These are phyloP conservation scores for Megalops atlanticus DNA, from an alignment of 2,113 vertebrate genomes.

Conservation along the genomic window DNA sequence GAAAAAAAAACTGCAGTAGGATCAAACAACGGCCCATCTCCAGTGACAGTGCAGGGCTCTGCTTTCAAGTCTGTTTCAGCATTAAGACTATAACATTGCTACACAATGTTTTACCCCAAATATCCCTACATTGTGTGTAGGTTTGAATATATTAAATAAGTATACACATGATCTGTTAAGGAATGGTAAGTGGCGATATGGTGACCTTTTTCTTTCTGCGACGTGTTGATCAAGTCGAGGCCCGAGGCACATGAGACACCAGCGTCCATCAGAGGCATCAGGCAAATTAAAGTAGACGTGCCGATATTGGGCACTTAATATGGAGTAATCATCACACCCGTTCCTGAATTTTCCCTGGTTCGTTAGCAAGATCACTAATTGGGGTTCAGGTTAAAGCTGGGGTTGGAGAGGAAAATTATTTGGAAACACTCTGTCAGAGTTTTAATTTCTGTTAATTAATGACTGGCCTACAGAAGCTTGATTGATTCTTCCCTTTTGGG, in stretches of 20 bases:
- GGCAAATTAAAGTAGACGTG: neutral
- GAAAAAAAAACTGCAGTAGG: neutral
- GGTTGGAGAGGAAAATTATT: neutral
- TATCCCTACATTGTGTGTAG: neutral
- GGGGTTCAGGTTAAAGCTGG: neutral
- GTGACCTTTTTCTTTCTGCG: neutral
- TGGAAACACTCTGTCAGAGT: conserved; percentile 12
- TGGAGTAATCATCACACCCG: neutral
- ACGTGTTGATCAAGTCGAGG: neutral
- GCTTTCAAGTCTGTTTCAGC: too few species aligned
- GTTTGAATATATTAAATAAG: neutral
- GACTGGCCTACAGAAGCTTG: neutral
- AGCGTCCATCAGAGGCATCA: neutral
- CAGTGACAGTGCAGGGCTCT: neutral
- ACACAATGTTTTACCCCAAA: neutral
- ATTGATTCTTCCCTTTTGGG: neutral
- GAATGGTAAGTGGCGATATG: neutral
- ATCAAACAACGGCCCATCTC: neutral
- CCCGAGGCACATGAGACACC: neutral
- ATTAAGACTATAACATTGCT: neutral
- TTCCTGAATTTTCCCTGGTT: conserved; percentile 8
- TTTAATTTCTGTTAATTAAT: conserved; percentile 17
- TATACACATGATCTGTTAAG: neutral
- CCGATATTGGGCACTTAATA: neutral
- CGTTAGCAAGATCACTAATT: conserved; percentile 10